These are phyloP conservation scores for Pempheris klunzingeri DNA, from an alignment of 2,797 vertebrate species.

Conservation along the genomic window DNA sequence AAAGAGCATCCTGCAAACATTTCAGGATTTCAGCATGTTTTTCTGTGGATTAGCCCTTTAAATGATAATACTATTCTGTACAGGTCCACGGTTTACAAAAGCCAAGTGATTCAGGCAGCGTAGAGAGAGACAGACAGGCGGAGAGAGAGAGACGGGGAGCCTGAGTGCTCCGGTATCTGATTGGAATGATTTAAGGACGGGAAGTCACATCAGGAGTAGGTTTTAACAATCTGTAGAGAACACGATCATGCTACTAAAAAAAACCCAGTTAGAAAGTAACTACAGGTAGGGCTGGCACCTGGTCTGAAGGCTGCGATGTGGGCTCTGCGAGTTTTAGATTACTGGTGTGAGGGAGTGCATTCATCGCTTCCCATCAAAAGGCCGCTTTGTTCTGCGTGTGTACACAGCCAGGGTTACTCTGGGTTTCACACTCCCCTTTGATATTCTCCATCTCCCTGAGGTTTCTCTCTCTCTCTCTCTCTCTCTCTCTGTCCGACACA, in stretches of 20 bases:
- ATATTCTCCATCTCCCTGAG: constrained; percentile 83
- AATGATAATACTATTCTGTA: constrained; percentile 34
- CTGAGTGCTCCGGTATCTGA: constrained; percentile 72
- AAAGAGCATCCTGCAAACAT: background rate
- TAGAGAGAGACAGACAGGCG: too few relatives aligned
- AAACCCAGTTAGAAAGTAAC: constrained; percentile 35
- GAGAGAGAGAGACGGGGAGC: constrained; percentile 52
- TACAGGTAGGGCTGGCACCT: constrained; percentile 67
- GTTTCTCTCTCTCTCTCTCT: constrained; percentile 61
- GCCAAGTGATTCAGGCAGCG: constrained; percentile 37
- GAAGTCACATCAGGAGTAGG: constrained; percentile 46
- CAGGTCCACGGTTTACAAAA: constrained; percentile 37
- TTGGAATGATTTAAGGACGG: constrained; percentile 62
- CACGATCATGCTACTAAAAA: constrained; percentile 38
- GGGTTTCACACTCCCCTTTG: constrained; percentile 83
- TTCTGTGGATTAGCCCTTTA: constrained; percentile 27
- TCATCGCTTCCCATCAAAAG: constrained; percentile 80
- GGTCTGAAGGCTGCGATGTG: constrained; percentile 55
- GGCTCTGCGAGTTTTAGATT: constrained; percentile 73
- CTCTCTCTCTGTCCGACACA: constrained; percentile 36
- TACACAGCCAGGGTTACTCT: constrained; percentile 61
- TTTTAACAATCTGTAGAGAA: constrained; percentile 56
- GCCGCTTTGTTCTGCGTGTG: constrained; percentile 73
- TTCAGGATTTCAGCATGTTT: background rate
- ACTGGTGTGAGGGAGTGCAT: constrained; percentile 79